These are phyloP conservation scores for Mugil cephalus DNA, from an alignment of 2,113 vertebrate species.

Conservation along the genomic window DNA sequence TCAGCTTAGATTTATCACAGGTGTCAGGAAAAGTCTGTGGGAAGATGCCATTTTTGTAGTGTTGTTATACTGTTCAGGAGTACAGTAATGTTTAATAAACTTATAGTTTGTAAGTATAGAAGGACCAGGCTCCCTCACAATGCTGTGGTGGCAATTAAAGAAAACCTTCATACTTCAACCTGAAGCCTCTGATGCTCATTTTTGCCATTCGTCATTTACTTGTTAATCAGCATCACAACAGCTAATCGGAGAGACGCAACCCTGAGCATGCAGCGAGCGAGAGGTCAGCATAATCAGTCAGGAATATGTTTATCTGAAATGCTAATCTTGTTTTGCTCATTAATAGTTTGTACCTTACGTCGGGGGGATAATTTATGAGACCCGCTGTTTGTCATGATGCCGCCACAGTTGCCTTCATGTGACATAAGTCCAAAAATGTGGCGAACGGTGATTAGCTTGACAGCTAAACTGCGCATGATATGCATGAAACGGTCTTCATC, in stretches of 20 bases:
- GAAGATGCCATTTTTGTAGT: no score
- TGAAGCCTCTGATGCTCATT: constrained; percentile 36
- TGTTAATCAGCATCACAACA: constrained; percentile 53
- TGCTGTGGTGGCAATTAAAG: constrained; percentile 11
- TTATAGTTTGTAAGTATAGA: not conserved
- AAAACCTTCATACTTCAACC: constrained; percentile 15
- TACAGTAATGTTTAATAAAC: not conserved
- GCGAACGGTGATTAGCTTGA: not conserved
- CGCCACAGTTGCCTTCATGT: not conserved
- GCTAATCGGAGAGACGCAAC: constrained; percentile 43
- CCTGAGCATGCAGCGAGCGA: constrained; percentile 45
- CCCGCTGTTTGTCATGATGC: constrained; percentile 38
- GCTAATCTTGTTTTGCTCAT: constrained; percentile 62
- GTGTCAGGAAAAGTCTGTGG: no score
- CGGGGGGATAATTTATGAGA: constrained; percentile 47
- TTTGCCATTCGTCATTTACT: constrained; percentile 22
- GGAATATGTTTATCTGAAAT: constrained; percentile 60
- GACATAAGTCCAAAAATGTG: constrained; percentile 7
- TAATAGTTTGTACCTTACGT: constrained; percentile 18
- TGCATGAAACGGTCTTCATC: constrained; percentile 45
- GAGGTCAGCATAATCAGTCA: constrained; percentile 35
- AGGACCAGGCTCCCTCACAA: constrained; percentile 2
- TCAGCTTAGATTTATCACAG: no score
- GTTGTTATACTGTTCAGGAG: not conserved
- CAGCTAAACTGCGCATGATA: constrained; percentile 38